phyloP scores from a whole-genome alignment of 2,888 invertebrate genomes.

The Notocelia uddmanniana region DNA sequence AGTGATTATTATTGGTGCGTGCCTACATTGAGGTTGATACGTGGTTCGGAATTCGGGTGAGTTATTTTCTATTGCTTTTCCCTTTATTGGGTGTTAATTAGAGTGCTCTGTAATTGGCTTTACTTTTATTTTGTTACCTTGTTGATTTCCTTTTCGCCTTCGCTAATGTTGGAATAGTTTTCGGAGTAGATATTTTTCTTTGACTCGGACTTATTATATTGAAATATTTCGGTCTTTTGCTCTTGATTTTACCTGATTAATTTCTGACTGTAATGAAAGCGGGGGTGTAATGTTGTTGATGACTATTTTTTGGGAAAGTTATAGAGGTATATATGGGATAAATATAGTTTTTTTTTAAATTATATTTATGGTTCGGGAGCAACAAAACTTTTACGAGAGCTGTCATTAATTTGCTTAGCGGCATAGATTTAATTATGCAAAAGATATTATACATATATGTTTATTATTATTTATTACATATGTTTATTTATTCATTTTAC shows the following conservation, averaged over 20 bases:
- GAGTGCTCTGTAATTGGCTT: slow-evolving; percentile 35
- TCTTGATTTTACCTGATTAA: background rate
- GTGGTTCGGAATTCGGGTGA: slow-evolving; percentile 38
- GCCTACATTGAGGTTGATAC: slow-evolving; percentile 39
- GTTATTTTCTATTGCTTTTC: slow-evolving; percentile 33
- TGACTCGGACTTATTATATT: background rate
- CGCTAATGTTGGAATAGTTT: slow-evolving; percentile 7
- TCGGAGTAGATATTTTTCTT: background rate
- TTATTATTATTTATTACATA: no score
- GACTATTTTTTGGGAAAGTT: no score
- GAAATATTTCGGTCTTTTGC: background rate
- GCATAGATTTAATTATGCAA: no score
- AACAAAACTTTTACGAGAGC: no score
- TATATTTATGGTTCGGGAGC: no score
- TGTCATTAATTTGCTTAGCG: no score
- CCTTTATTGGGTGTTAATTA: slow-evolving; percentile 42
- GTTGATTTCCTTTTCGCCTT: slow-evolving; percentile 26
- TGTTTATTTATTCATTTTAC: no score
- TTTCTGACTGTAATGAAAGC: no score
- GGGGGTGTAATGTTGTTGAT: no score
- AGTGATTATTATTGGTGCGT: slow-evolving; percentile 51
- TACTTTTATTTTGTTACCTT: slow-evolving; percentile 35
- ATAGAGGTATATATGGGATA: no score
- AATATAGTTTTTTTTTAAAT: no score
- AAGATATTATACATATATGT: no score